Evolutionary conservation across 2,113 vertebrate species (phyloP).

Genomic region (Thymallus thymallus): DNA sequence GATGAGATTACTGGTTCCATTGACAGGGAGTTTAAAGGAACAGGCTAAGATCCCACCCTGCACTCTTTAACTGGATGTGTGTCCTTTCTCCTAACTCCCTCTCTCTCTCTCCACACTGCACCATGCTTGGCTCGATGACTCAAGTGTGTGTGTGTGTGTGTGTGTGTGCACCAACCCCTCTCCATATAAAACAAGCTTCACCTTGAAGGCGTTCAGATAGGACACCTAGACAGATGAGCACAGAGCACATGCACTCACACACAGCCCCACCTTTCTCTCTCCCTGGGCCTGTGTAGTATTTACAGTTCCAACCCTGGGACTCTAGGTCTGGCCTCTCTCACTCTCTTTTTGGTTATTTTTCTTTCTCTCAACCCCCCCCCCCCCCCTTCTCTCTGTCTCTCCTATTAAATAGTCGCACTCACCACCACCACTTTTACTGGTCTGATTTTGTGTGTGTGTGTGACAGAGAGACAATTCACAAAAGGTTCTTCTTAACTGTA

Average conservation of each 20-base stretch:
- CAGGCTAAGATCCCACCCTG: too few relatives aligned
- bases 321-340: constrained; percentile 6
- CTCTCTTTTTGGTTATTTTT: background rate
- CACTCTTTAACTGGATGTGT: too few relatives aligned
- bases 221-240: constrained; percentile 35
- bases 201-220: constrained; percentile 42
- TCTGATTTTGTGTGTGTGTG: too few relatives aligned
- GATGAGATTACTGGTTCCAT: too few relatives aligned
- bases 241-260: background rate
- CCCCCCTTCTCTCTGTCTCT: background rate
- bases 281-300: background rate
- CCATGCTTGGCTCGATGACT: constrained; percentile 4
- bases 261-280: background rate
- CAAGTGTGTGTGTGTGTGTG: constrained; percentile 37
- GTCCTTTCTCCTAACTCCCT: background rate
- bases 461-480: too few relatives aligned
- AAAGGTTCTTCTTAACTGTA: too few relatives aligned
- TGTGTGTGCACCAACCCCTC: background rate
- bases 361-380: background rate
- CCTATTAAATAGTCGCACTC: background rate
- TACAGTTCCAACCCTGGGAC: background rate
- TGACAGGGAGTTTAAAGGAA: too few relatives aligned
- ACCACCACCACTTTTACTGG: too few relatives aligned
- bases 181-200: constrained; percentile 37
- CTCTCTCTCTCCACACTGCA: background rate